phyloP scores from a whole-genome alignment of 2,888 invertebrate species.

The Scaptomyza reducta region DNA sequence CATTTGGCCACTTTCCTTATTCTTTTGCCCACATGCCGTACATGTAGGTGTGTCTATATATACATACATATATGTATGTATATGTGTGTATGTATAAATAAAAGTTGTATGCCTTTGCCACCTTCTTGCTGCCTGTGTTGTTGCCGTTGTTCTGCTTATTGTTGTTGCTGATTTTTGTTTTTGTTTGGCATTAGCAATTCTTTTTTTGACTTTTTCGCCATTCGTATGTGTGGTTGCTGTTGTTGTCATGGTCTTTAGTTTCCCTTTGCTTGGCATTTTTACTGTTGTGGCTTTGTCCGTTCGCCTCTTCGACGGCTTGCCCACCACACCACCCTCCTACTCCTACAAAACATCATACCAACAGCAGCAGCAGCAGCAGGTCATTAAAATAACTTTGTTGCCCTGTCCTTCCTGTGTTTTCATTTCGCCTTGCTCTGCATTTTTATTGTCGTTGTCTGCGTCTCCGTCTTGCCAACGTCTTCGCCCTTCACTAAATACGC shows the following conservation, averaged over 20 bases:
- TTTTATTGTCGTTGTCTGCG: conserved; percentile 64
- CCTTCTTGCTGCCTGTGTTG: conserved; percentile 13
- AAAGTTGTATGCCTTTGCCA: conserved; percentile 44
- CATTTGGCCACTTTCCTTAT: conserved; percentile 34
- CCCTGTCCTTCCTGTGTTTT: conserved; percentile 67
- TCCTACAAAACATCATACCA: not conserved
- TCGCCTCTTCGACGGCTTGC: conserved; percentile 28
- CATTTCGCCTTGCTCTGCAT: conserved; percentile 57
- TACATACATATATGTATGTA: conserved; percentile 3
- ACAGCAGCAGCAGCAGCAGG: conserved; percentile 53
- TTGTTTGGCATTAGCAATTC: conserved; percentile 55
- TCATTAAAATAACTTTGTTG: conserved; percentile 79
- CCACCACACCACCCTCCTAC: not conserved
- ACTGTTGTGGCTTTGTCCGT: conserved; percentile 58
- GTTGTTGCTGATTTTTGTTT: conserved; percentile 16
- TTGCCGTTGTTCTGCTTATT: conserved; percentile 1
- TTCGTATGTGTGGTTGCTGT: conserved; percentile 18
- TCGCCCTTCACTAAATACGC: conserved; percentile 50
- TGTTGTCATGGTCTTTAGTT: conserved; percentile 60
- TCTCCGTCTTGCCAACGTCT: conserved; percentile 38
- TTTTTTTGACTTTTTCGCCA: conserved; percentile 53
- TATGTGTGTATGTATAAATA: conserved; percentile 22
- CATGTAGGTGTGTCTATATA: not conserved
- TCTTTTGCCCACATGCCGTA: conserved; percentile 19
- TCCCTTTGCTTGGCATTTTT: conserved; percentile 53